These are phyloP conservation scores for Sarcophaga subvicina DNA, from an alignment of 2,888 invertebrate genomes.

Conservation along the genomic window DNA sequence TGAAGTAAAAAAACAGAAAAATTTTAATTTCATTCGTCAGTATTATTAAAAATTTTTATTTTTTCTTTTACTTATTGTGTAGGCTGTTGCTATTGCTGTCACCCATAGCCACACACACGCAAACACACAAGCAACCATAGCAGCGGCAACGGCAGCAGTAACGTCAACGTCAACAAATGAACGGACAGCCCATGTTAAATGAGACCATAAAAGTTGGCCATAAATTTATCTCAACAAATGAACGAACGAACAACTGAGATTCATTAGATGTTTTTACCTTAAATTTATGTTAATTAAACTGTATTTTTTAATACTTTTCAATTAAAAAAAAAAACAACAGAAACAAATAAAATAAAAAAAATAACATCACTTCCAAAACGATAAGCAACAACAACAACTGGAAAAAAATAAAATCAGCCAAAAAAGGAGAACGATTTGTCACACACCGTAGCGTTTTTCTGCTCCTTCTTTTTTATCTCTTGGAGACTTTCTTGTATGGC, in stretches of 20 bases:
- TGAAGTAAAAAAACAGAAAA: not conserved
- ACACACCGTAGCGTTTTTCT: conserved; percentile 42
- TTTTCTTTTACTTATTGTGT: conserved; percentile 13
- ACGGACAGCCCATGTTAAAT: conserved; percentile 8
- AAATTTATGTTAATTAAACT: conserved; percentile 60
- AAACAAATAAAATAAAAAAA: not conserved
- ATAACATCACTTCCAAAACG: not conserved
- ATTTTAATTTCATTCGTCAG: not conserved
- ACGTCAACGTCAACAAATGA: too few relatives aligned
- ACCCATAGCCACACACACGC: conserved; percentile 1
- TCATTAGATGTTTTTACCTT: conserved; percentile 59
- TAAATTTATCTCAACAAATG: conserved; percentile 17
- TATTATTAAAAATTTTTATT: not conserved
- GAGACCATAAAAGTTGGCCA: conserved; percentile 10
- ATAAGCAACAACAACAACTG: not conserved
- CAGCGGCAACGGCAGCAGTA: too few relatives aligned
- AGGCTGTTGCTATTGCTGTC: conserved; percentile 27
- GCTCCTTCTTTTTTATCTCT: not conserved
- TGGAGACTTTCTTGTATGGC: conserved; percentile 21
- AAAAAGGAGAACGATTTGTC: conserved; percentile 58
- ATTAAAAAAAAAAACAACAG: not conserved
- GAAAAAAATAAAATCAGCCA: conserved; percentile 28
- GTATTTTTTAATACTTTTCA: not conserved
- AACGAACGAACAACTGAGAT: conserved; percentile 34
- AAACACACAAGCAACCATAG: not conserved